Evolutionary conservation across 2,797 vertebrate species (phyloP), one percentile per base, ranked within the genome.

Genomic region (Chloroceryle inda): DNA sequence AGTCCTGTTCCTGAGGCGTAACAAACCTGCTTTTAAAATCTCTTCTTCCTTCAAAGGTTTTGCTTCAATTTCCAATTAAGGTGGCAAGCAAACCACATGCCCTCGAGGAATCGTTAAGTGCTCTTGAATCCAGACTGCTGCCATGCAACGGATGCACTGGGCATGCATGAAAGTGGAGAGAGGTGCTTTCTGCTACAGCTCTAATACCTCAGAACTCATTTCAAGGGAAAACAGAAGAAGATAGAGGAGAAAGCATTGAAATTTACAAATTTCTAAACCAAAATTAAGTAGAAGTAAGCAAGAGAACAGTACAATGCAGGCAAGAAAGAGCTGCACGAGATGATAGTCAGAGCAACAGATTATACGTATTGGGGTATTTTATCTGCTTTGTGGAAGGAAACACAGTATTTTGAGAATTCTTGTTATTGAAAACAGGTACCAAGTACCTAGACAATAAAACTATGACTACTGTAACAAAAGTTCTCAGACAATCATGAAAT

Each of bases 1-100:
- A 75, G 19, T 94, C 79, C 72, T 93, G 78, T 19, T 88, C 62
- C 73, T 90, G 52, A 83, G 17, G 42, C 17, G 14, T 33, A 92
- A 89, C 88, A 95, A 95, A 97, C 92, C 84, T 93, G 72, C 38
- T 88, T 82, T 68, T 40, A 89, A 88, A 91, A 85, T 52, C 63
- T 91, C 79, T 56, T 97, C 82, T 58, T 93, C 78, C 40, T 88
- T 92, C 88, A 68, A 93, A 72, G 88, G 23, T 89, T 91, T 85
- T 80, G 72, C 74, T 82, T 71, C 64, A 58, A 69, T 69, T 89
- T 87, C 73, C 72, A 88, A 2, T 53, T 93, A 94, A 87, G 56
- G 71, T 82, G 75, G 67, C 67, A 90, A 94, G 75, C 71, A 91
- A 94, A 93, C 53, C 85, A 49, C 82, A 82, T 80, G 80, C 88